A percentile compares a stretch with the other conserved stretches of the same genome.
phyloP scores from a whole-genome alignment of 1,140 invertebrate genomes.

The Physella acuta region DNA sequence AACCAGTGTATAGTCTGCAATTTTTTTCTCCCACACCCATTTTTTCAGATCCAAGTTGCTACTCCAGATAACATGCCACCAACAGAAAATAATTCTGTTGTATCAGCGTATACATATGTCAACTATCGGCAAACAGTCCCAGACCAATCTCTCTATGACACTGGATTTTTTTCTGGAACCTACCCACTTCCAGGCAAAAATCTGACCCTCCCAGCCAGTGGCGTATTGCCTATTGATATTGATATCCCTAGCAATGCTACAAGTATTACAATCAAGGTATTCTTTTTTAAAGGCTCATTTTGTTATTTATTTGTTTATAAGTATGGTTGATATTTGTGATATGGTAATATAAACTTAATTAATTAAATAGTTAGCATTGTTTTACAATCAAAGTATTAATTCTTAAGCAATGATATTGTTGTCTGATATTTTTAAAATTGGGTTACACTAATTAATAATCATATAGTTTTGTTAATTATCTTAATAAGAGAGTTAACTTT shows the following conservation, averaged over 20 bases:
- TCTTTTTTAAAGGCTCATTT: no score
- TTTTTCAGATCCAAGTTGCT: conserved; percentile 34
- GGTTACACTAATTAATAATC: no score
- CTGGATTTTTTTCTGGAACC: conserved; percentile 12
- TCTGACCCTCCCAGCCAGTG: conserved; percentile 29
- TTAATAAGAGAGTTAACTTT: no score
- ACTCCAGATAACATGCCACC: conserved; percentile 33
- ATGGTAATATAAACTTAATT: no score
- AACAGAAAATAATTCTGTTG: conserved; percentile 18
- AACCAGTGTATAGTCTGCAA: no score
- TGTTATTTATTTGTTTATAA: no score
- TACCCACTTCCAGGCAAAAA: conserved; percentile 17
- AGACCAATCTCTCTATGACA: conserved; percentile 8
- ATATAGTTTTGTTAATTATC: no score
- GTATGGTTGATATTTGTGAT: no score
- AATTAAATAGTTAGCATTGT: not conserved
- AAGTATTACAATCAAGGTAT: conserved; percentile 28
- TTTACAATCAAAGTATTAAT: not conserved
- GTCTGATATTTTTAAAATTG: not conserved
- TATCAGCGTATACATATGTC: conserved; percentile 13
- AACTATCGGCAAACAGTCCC: not conserved
- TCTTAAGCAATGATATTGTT: not conserved
- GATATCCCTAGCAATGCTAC: conserved; percentile 29
- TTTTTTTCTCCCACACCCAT: no score
- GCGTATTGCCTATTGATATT: conserved; percentile 34